These are phyloP conservation scores for Dascyllus trimaculatus DNA, from an alignment of 2,113 vertebrate species.

Conservation along the genomic window DNA sequence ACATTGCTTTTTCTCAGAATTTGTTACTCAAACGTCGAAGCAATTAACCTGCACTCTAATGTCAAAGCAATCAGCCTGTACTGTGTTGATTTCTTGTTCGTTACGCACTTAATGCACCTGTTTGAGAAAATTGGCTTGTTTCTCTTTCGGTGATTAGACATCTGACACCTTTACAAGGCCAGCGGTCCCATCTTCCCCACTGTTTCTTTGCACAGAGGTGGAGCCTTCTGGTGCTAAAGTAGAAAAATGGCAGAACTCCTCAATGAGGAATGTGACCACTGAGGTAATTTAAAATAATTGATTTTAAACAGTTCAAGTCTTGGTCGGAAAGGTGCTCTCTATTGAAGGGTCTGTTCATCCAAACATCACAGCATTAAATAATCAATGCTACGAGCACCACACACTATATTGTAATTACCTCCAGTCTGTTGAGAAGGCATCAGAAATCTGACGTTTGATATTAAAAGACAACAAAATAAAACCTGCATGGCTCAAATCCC, in stretches of 20 bases:
- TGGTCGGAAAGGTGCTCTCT: not conserved
- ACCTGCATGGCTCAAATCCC: not conserved
- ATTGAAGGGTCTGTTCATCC: not conserved
- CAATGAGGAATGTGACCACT: not conserved
- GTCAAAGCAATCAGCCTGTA: constrained; percentile 19
- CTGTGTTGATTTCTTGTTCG: not conserved
- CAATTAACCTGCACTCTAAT: constrained; percentile 18
- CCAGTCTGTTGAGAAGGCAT: not conserved
- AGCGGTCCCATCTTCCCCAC: not conserved
- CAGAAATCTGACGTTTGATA: not conserved
- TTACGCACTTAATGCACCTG: not conserved
- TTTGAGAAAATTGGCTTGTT: constrained; percentile 1
- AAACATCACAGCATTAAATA: not conserved
- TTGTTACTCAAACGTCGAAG: constrained; percentile 5
- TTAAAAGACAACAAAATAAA: not conserved
- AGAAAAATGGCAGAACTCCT: not conserved
- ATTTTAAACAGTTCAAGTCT: not conserved
- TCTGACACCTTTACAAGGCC: not conserved
- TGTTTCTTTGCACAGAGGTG: too few species aligned
- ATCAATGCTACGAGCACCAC: not conserved
- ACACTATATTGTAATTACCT: not conserved
- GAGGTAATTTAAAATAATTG: not conserved
- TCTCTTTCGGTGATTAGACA: constrained; percentile 9
- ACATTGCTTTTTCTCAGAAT: not conserved
- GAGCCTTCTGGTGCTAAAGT: not conserved